Base-by-base conservation (phyloP, 1,140 invertebrate species). In the Aphaenogaster floridana region DNA sequence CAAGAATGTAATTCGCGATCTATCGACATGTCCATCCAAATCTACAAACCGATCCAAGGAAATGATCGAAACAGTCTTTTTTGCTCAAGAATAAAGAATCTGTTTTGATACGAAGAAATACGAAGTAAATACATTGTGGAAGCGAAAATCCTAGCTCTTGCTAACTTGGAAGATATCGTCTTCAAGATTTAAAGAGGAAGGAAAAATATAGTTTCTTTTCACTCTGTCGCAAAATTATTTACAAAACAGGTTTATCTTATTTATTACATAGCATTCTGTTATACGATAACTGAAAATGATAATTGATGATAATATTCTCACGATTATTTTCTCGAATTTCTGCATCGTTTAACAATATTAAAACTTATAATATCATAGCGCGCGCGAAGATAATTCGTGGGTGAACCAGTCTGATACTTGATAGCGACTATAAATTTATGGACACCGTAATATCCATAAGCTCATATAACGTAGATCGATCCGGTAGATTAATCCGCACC, bases 1-100 rank as follows among this genome's bases (percentile, higher is more conserved):
- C 42, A 78, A 76, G 36, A 76, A 50, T 63, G 13, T 34, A 63
- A 78, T 80, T 68, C 34, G 39, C 34, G 63, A 50, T 34, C 39
- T 52, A 17, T 39, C 74, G n/a, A 63, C 48, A 21, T 15, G 63
- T 28, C 34, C 48, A 80, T 45, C 59, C 63, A 66, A 66, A 80
- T 68, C 21, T 8, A 42, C 72, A 11, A 39, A 15, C 9, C 28
- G 28, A 45, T 76, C 15, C 15, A 68, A 6, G 7, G 17, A 68
- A 68, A 68, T 17, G 21, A 3, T 63, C 59, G 50, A 63, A 68
- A 45, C 17, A 36, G 7, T 21, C 21, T 28, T 0, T 28, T 28
- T 28, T 28, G 28, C 28, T 28, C 48, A 11, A 50, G 48, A 6
- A 34, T n/a, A 4, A 34, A 50, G 21, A 36, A 13, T 71, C 15